A percentile compares a stretch with the other conserved stretches of the same genome.
Conservation (phyloP, 2,797 vertebrate species). For the Hydrolagus colliei region DNA sequence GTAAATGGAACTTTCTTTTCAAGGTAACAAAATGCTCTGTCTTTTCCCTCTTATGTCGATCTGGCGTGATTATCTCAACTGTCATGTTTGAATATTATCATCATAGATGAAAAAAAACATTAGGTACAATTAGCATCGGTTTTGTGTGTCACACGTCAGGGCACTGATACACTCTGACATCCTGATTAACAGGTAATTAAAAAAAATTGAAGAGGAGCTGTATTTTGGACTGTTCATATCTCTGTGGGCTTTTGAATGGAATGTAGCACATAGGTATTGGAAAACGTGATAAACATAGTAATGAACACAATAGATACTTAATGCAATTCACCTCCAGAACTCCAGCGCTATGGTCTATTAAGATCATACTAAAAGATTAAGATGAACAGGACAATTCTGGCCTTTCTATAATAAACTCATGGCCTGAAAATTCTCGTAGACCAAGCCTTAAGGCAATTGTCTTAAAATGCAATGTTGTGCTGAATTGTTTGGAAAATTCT, state of each 20-base stretch:
- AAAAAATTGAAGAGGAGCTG: background rate
- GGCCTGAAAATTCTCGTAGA: no score
- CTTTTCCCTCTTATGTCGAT: constrained; percentile 15
- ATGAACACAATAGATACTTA: no score
- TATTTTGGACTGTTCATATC: background rate
- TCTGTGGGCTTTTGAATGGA: background rate
- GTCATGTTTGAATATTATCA: constrained; percentile 27
- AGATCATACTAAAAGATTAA: no score
- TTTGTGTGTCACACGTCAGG: background rate
- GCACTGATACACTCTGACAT: background rate
- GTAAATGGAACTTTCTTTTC: background rate
- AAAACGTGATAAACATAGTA: no score
- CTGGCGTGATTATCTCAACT: constrained; percentile 14
- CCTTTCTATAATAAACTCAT: no score
- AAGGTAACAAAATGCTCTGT: background rate
- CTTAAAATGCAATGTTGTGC: no score
- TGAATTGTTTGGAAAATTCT: no score
- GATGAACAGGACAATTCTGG: no score
- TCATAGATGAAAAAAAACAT: background rate
- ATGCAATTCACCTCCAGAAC: no score
- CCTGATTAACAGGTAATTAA: constrained; percentile 17
- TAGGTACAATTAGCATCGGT: constrained; percentile 20
- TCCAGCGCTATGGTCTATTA: no score
- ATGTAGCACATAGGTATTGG: no score
- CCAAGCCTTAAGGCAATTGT: no score